Evolutionary conservation across 2,797 vertebrate genomes (phyloP).

Genomic region (Neomorphus geoffroyi): DNA sequence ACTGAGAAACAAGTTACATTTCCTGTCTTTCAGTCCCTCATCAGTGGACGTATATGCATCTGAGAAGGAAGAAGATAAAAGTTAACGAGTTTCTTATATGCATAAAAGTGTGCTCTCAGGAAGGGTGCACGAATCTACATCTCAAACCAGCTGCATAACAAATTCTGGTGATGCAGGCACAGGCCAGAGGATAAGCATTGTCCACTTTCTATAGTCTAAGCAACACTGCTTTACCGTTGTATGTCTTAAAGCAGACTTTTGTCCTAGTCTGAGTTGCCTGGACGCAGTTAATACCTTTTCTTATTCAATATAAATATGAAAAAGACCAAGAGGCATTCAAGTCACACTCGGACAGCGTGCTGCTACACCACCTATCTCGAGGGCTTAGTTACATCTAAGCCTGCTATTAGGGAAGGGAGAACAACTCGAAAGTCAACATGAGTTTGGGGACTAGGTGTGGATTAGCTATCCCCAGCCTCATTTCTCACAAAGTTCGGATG

Average conservation of each 20-base stretch:
- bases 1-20: fast-evolving
- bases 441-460: not conserved
- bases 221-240: not conserved
- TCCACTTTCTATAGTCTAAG: not conserved
- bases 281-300: not conserved
- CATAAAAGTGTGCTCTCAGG: not conserved
- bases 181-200: not conserved
- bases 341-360: not conserved
- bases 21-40: not conserved
- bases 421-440: not conserved
- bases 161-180: not conserved
- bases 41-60: not conserved
- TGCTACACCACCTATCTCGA: not conserved
- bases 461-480: not conserved
- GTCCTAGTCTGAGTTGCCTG: not conserved
- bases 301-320: not conserved
- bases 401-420: not conserved
- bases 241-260: not conserved
- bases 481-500: not conserved
- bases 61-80: not conserved
- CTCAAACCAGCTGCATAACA: not conserved
- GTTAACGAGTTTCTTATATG: not conserved
- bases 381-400: not conserved
- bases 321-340: not conserved
- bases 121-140: not conserved